phyloP scores from a whole-genome alignment of 2,888 invertebrate genomes.

The Melanchra persicariae region DNA sequence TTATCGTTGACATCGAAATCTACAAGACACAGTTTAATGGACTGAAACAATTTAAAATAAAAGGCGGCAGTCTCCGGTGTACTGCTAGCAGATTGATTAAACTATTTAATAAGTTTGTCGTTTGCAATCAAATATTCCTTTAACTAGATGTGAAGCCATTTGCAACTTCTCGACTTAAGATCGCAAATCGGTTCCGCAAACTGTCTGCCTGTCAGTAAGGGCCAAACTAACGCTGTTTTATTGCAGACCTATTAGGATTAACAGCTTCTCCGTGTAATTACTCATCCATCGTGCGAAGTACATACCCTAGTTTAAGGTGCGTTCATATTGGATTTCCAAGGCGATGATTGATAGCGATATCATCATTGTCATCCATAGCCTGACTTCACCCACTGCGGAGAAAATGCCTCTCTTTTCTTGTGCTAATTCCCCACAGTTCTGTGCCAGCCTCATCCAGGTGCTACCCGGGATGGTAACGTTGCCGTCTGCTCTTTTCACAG shows the following conservation, averaged over 20 bases:
- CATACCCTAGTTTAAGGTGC: not conserved
- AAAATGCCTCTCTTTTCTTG: too few species aligned
- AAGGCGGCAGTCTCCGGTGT: too few species aligned
- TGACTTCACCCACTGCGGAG: too few species aligned
- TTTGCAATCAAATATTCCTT: not conserved
- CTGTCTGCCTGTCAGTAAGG: conserved; percentile 25
- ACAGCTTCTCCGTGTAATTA: conserved; percentile 36
- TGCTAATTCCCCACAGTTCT: too few species aligned
- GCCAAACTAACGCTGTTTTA: conserved; percentile 29
- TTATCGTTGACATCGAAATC: too few species aligned
- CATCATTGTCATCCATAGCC: too few species aligned
- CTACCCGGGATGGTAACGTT: too few species aligned
- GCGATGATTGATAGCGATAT: not conserved
- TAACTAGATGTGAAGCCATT: conserved; percentile 11
- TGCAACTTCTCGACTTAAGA: conserved; percentile 13
- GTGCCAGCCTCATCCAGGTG: too few species aligned
- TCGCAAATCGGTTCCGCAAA: conserved; percentile 22
- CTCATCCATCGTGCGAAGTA: conserved; percentile 2
- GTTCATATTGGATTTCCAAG: not conserved
- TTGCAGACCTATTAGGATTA: conserved; percentile 27
- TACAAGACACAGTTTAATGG: too few species aligned
- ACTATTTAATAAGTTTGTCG: not conserved
- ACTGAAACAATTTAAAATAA: too few species aligned
- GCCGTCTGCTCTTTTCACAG: too few species aligned
- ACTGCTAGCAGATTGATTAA: too few species aligned